phyloP scores from a whole-genome alignment of 2,797 vertebrate genomes.

The Lophotriccus pileatus region DNA sequence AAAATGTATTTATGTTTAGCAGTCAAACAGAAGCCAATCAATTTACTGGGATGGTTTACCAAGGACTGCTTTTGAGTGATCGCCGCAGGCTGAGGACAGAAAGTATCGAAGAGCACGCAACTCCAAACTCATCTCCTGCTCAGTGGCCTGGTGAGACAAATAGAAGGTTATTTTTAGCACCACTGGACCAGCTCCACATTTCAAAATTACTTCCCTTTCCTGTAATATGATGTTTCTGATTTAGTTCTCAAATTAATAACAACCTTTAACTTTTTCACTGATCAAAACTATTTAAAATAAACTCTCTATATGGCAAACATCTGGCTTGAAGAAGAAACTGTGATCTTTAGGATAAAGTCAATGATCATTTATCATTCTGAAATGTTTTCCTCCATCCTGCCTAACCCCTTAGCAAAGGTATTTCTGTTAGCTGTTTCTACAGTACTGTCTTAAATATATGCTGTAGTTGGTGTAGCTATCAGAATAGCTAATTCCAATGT shows the following conservation, averaged over 20 bases:
- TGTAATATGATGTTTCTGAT: background rate
- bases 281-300: background rate
- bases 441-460: background rate
- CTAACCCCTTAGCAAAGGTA: background rate
- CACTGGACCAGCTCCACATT: background rate
- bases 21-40: slow-evolving; percentile 92
- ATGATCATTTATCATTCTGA: background rate
- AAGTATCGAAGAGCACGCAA: slow-evolving; percentile 95
- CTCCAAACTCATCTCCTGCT: slow-evolving; percentile 91
- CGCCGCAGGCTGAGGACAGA: slow-evolving; percentile 92
- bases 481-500: background rate
- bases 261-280: background rate
- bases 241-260: background rate
- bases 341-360: background rate
- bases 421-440: background rate
- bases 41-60: slow-evolving; percentile 97
- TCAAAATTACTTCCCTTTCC: background rate
- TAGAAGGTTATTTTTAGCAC: background rate
- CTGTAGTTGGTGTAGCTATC: background rate
- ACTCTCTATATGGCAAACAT: background rate
- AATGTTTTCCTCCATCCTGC: background rate
- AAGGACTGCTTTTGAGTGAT: slow-evolving; percentile 93
- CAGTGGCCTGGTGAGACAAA: slow-evolving; percentile 92
- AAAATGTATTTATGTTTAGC: slow-evolving; percentile 67
- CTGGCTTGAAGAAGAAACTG: background rate